Evolutionary conservation across 2,888 invertebrate genomes (phyloP), one percentile per base, ranked within the genome.

Genomic region (Synergus gifuensis): DNA sequence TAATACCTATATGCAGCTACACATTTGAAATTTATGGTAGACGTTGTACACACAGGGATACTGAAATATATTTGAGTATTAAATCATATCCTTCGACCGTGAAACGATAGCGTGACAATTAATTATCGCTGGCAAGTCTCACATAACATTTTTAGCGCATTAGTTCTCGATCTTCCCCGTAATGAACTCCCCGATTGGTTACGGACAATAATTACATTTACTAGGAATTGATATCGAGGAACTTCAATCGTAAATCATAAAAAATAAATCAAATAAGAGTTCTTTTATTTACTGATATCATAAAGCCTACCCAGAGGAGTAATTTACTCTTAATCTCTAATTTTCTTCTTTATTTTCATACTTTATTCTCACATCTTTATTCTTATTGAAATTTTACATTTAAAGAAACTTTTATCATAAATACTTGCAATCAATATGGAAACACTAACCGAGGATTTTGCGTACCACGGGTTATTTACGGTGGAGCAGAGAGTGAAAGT

Each of bases 1-100:
- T 40, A 64, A 64, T 40, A 40, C 36, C n/a, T 64, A 36, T 36
- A 16, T n/a, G 16, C 16, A 22, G 63, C 8, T 8, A 66, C 42
- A 18, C n/a, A 44, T 11, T 67, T 18, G 8, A 1, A 46, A 67
- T 67, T 18, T 40, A 40, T 9, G 64, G 64, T 9, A 64, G 42
- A 46, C 11, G 40, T 66, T 66, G 2, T 22, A 67, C 44, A 14
- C 44, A 14, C 67, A 46, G 67, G 2, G 22, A 67, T 67, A 46
- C 67, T 67, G 46, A 67, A 67, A 44, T 67, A 67, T 22, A 67
- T 67, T 67, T 67, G 14, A 46, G 67, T 46, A 67, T 44, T 67
- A 67, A 67, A 67, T 67, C 67, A 67, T 44, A 67, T 67, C 14
- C 67, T 18, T 18, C 67, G 44, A 67, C 67, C 67, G 22, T 36